These are phyloP conservation scores for Myopa testacea DNA, from an alignment of 2,888 invertebrate genomes.

Conservation along the genomic window DNA sequence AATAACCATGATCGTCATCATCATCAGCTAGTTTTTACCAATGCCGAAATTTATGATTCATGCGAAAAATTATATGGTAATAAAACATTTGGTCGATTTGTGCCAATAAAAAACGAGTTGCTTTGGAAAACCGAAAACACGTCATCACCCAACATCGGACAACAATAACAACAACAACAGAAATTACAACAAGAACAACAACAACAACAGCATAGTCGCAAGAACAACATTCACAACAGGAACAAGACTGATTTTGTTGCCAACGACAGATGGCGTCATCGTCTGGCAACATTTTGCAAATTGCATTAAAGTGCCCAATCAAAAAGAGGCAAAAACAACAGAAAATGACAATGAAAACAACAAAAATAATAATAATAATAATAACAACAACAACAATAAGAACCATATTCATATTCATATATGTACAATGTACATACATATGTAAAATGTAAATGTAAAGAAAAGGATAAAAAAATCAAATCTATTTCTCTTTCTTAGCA, in stretches of 20 bases:
- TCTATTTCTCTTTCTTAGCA: no score
- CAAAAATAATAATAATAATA: no score
- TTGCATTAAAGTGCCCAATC: not conserved
- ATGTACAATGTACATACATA: no score
- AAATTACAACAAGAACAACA: not conserved
- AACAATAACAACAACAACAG: not conserved
- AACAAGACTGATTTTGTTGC: not conserved
- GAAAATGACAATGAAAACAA: no score
- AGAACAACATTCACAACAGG: not conserved
- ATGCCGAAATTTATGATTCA: conserved; percentile 22
- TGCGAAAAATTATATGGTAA: conserved; percentile 3
- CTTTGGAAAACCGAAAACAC: conserved; percentile 16
- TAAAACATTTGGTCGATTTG: conserved; percentile 19
- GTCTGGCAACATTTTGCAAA: conserved; percentile 25
- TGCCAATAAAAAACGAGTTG: conserved; percentile 18
- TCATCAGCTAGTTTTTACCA: not conserved
- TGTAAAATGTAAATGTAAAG: no score
- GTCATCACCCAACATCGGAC: not conserved
- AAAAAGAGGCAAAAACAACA: no score
- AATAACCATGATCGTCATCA: not conserved
- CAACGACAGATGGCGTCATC: conserved; percentile 31
- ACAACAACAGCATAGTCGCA: conserved; percentile 6
- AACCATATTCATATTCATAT: no score
- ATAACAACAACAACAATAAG: no score
- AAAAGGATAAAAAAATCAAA: no score